A percentile compares a stretch with the other conserved stretches of the same genome.
Evolutionary conservation across 2,113 vertebrate genomes (phyloP).

Genomic region (Sarotherodon lohbergeri): DNA sequence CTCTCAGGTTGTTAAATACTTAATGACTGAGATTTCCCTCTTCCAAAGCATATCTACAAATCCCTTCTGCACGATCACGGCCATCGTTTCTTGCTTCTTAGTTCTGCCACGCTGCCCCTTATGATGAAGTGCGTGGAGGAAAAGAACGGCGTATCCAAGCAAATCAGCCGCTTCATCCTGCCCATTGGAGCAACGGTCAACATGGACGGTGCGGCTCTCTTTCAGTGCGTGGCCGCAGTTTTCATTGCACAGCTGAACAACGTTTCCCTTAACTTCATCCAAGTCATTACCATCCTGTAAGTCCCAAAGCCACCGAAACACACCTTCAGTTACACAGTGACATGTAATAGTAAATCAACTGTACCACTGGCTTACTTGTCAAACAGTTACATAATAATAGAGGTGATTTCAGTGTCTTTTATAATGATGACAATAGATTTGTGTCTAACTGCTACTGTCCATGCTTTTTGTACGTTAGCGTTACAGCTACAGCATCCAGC

Average conservation of each 20-base stretch:
- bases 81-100: slow-evolving; percentile 7
- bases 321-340: neutral
- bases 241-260: slow-evolving; percentile 87
- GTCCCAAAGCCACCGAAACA: slow-evolving; percentile 28
- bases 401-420: neutral
- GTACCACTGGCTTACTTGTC: neutral
- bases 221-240: slow-evolving; percentile 87
- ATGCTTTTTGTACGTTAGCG: slow-evolving; percentile 45
- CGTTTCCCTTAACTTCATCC: slow-evolving; percentile 76
- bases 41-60: neutral
- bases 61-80: neutral
- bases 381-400: neutral
- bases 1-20: neutral
- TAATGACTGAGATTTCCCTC: neutral
- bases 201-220: slow-evolving; percentile 90
- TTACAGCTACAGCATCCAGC: slow-evolving; percentile 87
- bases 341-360: neutral
- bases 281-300: slow-evolving; percentile 88
- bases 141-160: slow-evolving; percentile 81
- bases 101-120: slow-evolving; percentile 84
- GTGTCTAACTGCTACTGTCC: neutral
- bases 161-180: slow-evolving; percentile 89
- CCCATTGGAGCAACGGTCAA: slow-evolving; percentile 90
- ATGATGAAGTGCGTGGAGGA: slow-evolving; percentile 93
- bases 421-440: neutral